Conservation (phyloP, 2,888 invertebrate genomes). For the Ferrisia virgata region DNA sequence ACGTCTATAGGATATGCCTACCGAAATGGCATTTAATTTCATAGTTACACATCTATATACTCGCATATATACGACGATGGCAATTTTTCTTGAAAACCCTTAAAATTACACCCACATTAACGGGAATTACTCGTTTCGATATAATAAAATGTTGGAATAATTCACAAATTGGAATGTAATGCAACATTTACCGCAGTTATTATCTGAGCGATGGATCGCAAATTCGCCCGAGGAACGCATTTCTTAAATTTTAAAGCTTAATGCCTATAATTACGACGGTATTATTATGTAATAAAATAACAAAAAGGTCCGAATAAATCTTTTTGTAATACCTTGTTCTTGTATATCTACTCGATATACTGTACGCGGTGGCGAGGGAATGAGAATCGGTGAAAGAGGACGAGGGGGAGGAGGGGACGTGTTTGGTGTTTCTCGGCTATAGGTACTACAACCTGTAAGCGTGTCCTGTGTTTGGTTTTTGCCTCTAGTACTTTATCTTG, state of each 20-base stretch:
- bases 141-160: background rate
- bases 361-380: no score
- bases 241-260: conserved; percentile 15
- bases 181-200: conserved; percentile 1
- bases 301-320: conserved; percentile 30
- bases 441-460: background rate
- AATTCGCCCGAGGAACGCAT: conserved; percentile 28
- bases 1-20: no score
- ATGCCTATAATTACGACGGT: conserved; percentile 16
- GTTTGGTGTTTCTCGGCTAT: background rate
- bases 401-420: background rate
- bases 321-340: conserved; percentile 28
- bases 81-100: background rate
- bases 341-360: background rate
- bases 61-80: no score
- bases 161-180: conserved; percentile 26
- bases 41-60: no score
- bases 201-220: conserved; percentile 9
- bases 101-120: conserved; percentile 21
- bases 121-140: background rate
- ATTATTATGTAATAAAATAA: conserved; percentile 30
- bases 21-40: no score
- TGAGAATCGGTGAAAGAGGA: no score
- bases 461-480: conserved; percentile 31
- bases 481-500: conserved; percentile 23